These are phyloP conservation scores for Danio rerio DNA, from an alignment of 2,113 vertebrate genomes.

Conservation along the genomic window GRCz12tu NC_133185.1:17787501-17788000, in stretches of 20 bases:
- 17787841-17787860: conserved; percentile 6
- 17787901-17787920: neutral
- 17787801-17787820: neutral
- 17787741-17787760: conserved; percentile 3
- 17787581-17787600: neutral
- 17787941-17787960: conserved; percentile 23
- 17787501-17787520: too few relatives aligned
- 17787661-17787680: neutral
- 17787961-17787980: conserved; percentile 27
- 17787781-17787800: neutral
- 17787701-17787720: conserved; percentile 2
- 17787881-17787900: neutral
- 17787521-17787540: too few relatives aligned
- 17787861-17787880: neutral
- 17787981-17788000: neutral
- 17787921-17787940: conserved; percentile 25
- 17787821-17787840: neutral
- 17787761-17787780: neutral
- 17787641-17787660: neutral
- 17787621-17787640: neutral
- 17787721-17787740: conserved; percentile 58
- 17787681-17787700: neutral
- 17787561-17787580: neutral
- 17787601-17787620: neutral
- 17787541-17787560: too few relatives aligned